phyloP scores from a whole-genome alignment of 2,113 vertebrate genomes.

The Saccopteryx bilineata region DNA sequence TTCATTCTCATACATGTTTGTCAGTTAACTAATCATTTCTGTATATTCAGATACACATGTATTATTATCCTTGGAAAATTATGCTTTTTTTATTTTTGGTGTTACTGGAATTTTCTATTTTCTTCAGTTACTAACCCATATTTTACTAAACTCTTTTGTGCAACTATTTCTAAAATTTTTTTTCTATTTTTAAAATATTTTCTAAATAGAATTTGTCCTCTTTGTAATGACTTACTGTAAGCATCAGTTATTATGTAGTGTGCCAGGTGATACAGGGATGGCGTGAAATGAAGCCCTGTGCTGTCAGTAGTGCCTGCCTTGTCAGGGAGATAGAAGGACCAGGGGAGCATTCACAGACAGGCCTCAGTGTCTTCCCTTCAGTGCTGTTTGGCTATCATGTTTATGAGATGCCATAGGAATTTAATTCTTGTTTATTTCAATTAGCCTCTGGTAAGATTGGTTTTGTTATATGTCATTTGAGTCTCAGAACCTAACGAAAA shows the following conservation, averaged over 20 bases:
- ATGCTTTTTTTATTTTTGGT: not conserved
- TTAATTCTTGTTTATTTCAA: not conserved
- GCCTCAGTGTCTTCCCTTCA: not conserved
- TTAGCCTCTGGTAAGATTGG: too few relatives aligned
- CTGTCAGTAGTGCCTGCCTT: not conserved
- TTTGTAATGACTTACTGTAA: slow-evolving; percentile 28
- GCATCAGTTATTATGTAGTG: not conserved
- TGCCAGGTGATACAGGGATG: slow-evolving; percentile 6
- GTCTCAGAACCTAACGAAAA: not conserved
- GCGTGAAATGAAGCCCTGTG: not conserved
- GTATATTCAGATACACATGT: not conserved
- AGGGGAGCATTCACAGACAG: not conserved
- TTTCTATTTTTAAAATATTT: not conserved
- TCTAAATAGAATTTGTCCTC: not conserved
- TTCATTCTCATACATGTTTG: not conserved
- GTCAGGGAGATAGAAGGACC: not conserved
- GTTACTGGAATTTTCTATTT: slow-evolving; percentile 29
- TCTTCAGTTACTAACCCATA: not conserved
- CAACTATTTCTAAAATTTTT: slow-evolving; percentile 24
- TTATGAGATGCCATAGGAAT: not conserved
- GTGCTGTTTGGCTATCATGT: not conserved
- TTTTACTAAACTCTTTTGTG: not conserved
- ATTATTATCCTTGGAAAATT: slow-evolving; percentile 6
- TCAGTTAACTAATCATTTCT: not conserved
- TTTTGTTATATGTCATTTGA: not conserved